A percentile compares a stretch with the other conserved stretches of the same genome.
phyloP scores from a whole-genome alignment of 2,113 vertebrate genomes.

The human (Homo sapiens) region GRCh38 chr21:17660501-17661000 shows the following conservation, averaged over 20 bases:
- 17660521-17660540: constrained; percentile 17
- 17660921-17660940: constrained; percentile 40
- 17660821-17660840: constrained; percentile 71
- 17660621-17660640: constrained; percentile 43
- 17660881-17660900: constrained; percentile 44
- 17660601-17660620: constrained; percentile 53
- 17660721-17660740: constrained; percentile 70
- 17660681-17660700: constrained; percentile 64
- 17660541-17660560: constrained; percentile 20
- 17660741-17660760: constrained; percentile 67
- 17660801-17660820: constrained; percentile 76
- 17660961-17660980: constrained; percentile 70
- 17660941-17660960: constrained; percentile 65
- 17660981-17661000: constrained; percentile 67
- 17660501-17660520: constrained; percentile 27
- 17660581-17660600: constrained; percentile 42
- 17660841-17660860: constrained; percentile 35
- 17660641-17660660: constrained; percentile 30
- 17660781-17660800: constrained; percentile 78
- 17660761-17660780: constrained; percentile 72
- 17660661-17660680: neutral
- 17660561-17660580: neutral
- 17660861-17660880: constrained; percentile 64
- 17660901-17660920: constrained; percentile 54
- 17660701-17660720: constrained; percentile 69